Base-by-base conservation (phyloP, 1,140 invertebrate genomes). In the Ruditapes philippinarum region DNA sequence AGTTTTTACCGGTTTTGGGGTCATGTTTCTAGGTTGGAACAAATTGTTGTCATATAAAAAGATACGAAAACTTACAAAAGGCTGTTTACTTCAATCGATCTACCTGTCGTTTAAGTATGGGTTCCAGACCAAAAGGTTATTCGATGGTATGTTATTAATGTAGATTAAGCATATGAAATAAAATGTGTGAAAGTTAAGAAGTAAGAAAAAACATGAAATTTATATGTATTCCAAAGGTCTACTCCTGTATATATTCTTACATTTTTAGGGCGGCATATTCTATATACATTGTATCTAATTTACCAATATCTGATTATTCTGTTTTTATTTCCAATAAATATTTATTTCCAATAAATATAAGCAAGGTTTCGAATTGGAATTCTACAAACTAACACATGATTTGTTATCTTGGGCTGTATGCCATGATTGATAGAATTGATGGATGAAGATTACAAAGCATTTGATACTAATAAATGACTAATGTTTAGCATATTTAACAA, bases 1-100 rank as follows among this genome's bases (percentile, higher is more conserved):
- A 2, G 78, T 81, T 7, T 81, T 81, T 22, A 81, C 78, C 0
- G 49, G 51, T 25, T 42, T 81, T 42, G 78, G 78, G 14, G 1
- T 81, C n/a, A 11, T 9, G 28, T 40, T 9, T n/a, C 12, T 81
- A 0, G 19, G 33, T 17, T 81, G 78, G 78, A 57, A 51, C 12
- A 38, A n/a, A 33, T 3, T 60, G 17, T 17, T 25, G 7, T 25
- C 3, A 33, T 1, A 22, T 11, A 33, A 81, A 33, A 28, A 22
- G 3, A 22, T 81, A 25, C 11, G 49, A 38, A n/a, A 60, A 33
- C 1, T 33, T 9, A 12, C 4, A 2, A 4, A 81, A 62, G 22
- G 22, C 33, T 36, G 17, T n/a, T 40, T 36, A 12, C n/a, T 11
- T 40, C 11, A n/a, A n/a, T 22, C 12, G 19, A 51, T 81, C n/a